These are phyloP conservation scores for Platichthys stellatus DNA, from an alignment of 2,113 vertebrate genomes.

Conservation along the genomic window DNA sequence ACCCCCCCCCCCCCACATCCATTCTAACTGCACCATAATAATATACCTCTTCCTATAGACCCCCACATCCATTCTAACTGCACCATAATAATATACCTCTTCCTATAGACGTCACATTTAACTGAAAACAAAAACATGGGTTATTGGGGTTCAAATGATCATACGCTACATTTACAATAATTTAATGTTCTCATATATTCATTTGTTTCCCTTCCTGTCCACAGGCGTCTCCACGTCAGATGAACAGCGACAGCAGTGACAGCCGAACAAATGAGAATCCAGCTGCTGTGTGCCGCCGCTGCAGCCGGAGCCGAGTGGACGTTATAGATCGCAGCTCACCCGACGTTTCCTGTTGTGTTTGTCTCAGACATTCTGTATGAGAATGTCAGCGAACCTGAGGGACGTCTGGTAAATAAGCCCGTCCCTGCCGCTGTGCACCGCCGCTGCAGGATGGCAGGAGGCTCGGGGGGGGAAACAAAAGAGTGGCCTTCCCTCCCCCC, in stretches of 20 bases:
- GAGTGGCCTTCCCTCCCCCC: conserved; percentile 30
- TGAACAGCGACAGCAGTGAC: not conserved
- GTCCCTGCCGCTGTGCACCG: conserved; percentile 14
- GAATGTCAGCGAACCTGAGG: conserved; percentile 57
- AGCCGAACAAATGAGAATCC: not conserved
- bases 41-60: no score
- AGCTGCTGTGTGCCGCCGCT: not conserved
- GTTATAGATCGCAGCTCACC: not conserved
- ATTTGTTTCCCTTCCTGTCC: not conserved
- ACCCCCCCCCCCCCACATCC: not conserved
- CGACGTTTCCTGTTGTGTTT: not conserved
- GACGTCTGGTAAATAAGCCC: conserved; percentile 55
- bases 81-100: no score
- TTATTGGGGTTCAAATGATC: no score
- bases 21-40: no score
- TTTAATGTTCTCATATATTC: no score
- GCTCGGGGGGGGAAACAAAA: conserved; percentile 67
- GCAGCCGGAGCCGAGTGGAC: not conserved
- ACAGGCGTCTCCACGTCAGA: not conserved
- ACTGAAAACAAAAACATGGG: no score
- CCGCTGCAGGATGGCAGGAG: conserved; percentile 49
- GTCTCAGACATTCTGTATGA: not conserved
- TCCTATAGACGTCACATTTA: no score
- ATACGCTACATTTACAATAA: no score
- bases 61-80: no score